Conservation (phyloP, 2,888 invertebrate genomes). For the Cetonia aurata region DNA sequence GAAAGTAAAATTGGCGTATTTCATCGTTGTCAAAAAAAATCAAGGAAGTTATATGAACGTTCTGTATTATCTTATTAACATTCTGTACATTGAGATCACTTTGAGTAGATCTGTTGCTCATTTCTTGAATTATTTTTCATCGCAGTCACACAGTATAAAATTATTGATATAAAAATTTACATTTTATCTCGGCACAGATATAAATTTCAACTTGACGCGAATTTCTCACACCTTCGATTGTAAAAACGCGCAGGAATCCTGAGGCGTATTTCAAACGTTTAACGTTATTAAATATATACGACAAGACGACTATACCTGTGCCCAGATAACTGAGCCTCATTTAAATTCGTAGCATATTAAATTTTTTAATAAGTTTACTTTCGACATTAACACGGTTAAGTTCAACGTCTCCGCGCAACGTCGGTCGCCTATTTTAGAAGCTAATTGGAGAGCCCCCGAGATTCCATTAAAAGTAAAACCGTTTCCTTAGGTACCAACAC, state of each 20-base stretch:
- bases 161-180: neutral
- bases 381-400: constrained; percentile 35
- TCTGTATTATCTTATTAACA: too few species aligned
- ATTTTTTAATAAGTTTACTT: constrained; percentile 46
- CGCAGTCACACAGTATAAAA: too few species aligned
- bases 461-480: constrained; percentile 61
- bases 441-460: constrained; percentile 63
- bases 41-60: too few species aligned
- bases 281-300: too few species aligned
- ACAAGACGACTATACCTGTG: neutral
- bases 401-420: constrained; percentile 24
- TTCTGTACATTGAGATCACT: too few species aligned
- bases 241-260: neutral
- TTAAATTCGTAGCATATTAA: constrained; percentile 41
- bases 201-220: too few species aligned
- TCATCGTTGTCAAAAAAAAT: too few species aligned
- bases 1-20: too few species aligned
- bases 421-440: constrained; percentile 54
- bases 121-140: too few species aligned
- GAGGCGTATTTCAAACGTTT: too few species aligned
- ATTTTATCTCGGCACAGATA: neutral
- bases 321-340: constrained; percentile 36
- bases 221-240: neutral
- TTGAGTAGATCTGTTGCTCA: too few species aligned
- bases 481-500: constrained; percentile 46